Base-by-base conservation (phyloP, 2,797 vertebrate species). In the Diceros bicornis region DNA sequence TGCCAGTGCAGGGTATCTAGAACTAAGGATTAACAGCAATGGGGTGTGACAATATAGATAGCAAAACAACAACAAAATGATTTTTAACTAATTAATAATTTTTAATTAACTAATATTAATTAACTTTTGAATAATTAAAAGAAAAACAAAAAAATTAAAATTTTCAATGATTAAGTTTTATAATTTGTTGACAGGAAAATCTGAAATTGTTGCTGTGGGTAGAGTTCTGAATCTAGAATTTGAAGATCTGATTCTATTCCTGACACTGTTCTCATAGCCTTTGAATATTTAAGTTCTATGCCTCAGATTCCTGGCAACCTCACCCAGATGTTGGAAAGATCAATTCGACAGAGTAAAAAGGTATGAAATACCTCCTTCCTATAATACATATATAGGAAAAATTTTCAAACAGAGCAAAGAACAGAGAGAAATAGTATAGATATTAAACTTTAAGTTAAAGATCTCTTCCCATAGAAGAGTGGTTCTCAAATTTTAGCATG, bases 141-240 rank as follows among this genome's bases (percentile, higher is more conserved):
- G 18, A 71, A 72, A 81, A 97, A 69, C 3, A 55, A 27, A 77
- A 93, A 71, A 89, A 89, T 50, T 52, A 74, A 91, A 57, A 17
- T 29, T 16, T 71, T 71, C 37, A 55, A 71, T 21, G 37, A 59
- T 61, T 83, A 55, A 77, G 32, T 61, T 88, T 59, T 78, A 74
- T 7, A 71, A 37, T 55, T 47, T 55, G 57, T 78, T 52, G 32
- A 74, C 18, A 79, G 13, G n/a, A 64, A 95, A 91, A 78, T 84
- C 77, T 74, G 41, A 88, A 41, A 34, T 20, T 74, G 57, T 74
- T 88, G 37, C 14, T n/a, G 4, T 25, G 11, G 50, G 47, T 11
- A 91, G 83, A 84, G 52, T 74, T 84, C n/a, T 79, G 52, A 89
- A 72, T 21, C 52, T 57, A 94, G 83, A 44, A 27, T 66, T 7